Conservation (phyloP, 1,140 invertebrate genomes). For the Zaprionus tsacasi region DNA sequence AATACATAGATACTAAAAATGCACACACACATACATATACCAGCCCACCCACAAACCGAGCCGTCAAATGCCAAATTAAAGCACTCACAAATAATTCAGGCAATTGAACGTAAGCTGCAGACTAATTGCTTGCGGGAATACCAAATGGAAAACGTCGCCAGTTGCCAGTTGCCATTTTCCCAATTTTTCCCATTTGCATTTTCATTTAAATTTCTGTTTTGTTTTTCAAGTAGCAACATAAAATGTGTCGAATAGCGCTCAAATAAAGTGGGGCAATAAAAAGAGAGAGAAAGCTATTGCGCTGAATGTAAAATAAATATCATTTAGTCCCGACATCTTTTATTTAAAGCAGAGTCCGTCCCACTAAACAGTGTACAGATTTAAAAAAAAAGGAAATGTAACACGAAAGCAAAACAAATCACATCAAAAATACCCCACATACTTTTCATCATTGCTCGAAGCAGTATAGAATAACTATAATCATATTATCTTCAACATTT, state of each 20-base stretch:
- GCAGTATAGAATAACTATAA: too few relatives aligned
- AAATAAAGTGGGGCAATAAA: not conserved
- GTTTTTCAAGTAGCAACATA: conserved; percentile 23
- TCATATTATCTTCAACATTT: too few relatives aligned
- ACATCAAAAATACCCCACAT: not conserved
- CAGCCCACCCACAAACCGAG: conserved; percentile 17
- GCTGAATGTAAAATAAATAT: conserved; percentile 32
- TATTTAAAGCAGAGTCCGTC: conserved; percentile 54
- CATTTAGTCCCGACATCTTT: conserved; percentile 57
- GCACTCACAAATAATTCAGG: conserved; percentile 59
- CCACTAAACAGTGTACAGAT: conserved; percentile 28
- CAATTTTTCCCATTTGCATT: conserved; percentile 42
- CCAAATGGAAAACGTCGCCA: conserved; percentile 32
- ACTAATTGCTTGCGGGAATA: conserved; percentile 69
- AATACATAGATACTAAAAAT: conserved; percentile 15
- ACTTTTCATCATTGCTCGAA: not conserved
- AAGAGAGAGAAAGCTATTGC: conserved; percentile 6
- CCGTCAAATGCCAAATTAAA: conserved; percentile 51
- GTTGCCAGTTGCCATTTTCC: conserved; percentile 21
- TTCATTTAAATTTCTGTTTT: conserved; percentile 36
- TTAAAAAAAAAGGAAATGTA: not conserved
- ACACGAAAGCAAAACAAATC: conserved; percentile 40
- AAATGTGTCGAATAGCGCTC: conserved; percentile 16
- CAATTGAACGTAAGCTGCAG: conserved; percentile 68
- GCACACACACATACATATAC: conserved; percentile 13